Evolutionary conservation across 2,888 invertebrate genomes (phyloP).

Genomic region (Torymus aiolomorphi): DNA sequence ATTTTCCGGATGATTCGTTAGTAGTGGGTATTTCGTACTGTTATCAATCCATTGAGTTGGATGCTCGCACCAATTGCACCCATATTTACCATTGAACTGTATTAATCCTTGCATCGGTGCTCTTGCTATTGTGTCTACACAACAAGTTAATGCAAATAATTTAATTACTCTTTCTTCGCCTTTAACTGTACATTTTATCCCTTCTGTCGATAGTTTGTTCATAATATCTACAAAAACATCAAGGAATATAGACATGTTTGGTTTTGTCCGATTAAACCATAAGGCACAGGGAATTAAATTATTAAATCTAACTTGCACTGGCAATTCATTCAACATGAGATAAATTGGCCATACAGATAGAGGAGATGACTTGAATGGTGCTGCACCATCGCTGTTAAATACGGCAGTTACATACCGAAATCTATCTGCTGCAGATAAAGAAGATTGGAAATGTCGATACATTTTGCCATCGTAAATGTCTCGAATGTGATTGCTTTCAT

Average conservation of each 20-base stretch:
- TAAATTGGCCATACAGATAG: no score
- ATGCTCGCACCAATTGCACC: constrained; percentile 39
- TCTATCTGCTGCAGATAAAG: background rate
- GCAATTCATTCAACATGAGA: no score
- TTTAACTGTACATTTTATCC: constrained; percentile 9
- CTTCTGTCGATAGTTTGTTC: background rate
- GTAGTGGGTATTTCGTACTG: constrained; percentile 16
- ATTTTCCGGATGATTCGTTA: background rate
- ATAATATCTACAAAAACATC: constrained; percentile 26
- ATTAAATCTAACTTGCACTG: no score
- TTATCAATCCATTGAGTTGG: constrained; percentile 4
- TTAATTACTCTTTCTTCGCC: constrained; percentile 7
- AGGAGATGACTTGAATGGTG: no score
- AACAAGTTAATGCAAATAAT: background rate
- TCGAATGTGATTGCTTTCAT: no score
- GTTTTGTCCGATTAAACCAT: constrained; percentile 24
- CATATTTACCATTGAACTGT: no score
- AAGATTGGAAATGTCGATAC: no score
- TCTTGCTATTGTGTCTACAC: constrained; percentile 12
- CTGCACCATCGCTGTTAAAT: no score
- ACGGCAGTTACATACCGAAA: no score
- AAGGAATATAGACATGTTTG: constrained; percentile 17
- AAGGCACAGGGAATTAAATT: constrained; percentile 16
- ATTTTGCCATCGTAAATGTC: no score
- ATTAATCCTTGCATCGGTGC: no score